phyloP scores from a whole-genome alignment of 1,140 invertebrate genomes.

The Oncopodura yosiiana region DNA sequence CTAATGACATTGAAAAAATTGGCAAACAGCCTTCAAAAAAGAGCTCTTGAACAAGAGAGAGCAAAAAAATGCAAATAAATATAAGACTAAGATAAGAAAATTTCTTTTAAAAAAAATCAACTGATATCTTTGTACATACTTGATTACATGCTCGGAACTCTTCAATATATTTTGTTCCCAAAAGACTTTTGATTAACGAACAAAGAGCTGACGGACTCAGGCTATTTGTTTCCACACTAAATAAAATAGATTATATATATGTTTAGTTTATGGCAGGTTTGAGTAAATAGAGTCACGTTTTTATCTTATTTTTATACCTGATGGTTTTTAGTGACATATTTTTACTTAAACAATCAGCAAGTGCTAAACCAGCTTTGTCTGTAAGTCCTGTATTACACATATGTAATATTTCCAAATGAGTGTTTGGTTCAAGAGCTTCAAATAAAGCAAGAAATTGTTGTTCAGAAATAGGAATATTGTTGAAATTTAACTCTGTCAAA shows the following conservation, averaged over 20 bases:
- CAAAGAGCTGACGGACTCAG: constrained; percentile 75
- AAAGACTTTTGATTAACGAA: constrained; percentile 70
- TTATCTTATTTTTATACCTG: constrained; percentile 63
- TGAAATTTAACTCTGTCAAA: constrained; percentile 84
- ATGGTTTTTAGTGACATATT: constrained; percentile 80
- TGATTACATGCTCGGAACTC: constrained; percentile 93
- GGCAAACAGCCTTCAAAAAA: constrained; percentile 9
- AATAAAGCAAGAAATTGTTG: constrained; percentile 87
- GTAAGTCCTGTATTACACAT: constrained; percentile 87
- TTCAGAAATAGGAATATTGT: constrained; percentile 97
- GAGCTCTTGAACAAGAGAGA: background rate
- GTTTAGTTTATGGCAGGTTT: too few relatives aligned
- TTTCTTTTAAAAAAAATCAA: background rate
- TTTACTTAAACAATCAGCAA: constrained; percentile 73
- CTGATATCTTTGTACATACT: constrained; percentile 47
- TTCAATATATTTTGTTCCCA: constrained; percentile 74
- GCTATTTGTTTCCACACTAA: constrained; percentile 87
- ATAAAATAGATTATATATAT: constrained; percentile 37
- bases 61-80: background rate
- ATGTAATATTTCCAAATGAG: constrained; percentile 78
- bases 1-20: too few relatives aligned
- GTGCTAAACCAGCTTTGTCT: constrained; percentile 70
- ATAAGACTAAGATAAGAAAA: background rate
- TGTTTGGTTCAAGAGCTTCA: constrained; percentile 77
- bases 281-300: background rate